A percentile compares a stretch with the other conserved stretches of the same genome.
phyloP scores from a whole-genome alignment of 2,113 vertebrate species.

The Thermophis baileyi region DNA sequence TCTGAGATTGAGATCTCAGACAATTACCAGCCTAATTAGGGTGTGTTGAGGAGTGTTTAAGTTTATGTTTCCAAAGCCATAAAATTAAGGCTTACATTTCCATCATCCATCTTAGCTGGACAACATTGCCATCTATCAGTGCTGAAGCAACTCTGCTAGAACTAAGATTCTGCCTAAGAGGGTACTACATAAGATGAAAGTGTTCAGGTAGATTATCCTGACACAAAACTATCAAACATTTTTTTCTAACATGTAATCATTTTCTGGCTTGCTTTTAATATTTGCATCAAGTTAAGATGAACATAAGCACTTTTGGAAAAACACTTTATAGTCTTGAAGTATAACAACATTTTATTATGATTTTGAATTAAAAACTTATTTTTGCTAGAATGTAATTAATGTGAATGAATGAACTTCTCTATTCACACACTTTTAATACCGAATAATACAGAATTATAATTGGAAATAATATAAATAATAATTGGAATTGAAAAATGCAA shows the following conservation, averaged over 20 bases:
- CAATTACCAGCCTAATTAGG: background rate
- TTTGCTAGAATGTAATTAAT: background rate
- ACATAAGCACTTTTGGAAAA: background rate
- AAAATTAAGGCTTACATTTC: background rate
- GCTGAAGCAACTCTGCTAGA: background rate
- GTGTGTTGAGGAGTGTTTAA: background rate
- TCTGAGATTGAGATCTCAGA: background rate
- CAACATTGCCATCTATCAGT: background rate
- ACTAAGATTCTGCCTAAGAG: background rate
- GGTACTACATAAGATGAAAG: background rate
- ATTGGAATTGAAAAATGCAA: background rate
- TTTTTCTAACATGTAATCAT: background rate
- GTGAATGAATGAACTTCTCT: background rate
- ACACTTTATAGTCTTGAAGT: background rate
- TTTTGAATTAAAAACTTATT: background rate
- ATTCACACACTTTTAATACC: background rate
- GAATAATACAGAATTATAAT: background rate
- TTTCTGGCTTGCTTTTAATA: background rate
- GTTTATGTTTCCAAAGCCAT: conserved; percentile 6
- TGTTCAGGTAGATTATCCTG: background rate
- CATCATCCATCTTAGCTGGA: background rate
- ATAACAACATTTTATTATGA: background rate
- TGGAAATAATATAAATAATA: background rate
- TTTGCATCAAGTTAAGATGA: background rate
- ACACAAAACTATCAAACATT: background rate